Base-by-base conservation (phyloP, 1,140 invertebrate species). In the Anoplophora glabripennis region DNA sequence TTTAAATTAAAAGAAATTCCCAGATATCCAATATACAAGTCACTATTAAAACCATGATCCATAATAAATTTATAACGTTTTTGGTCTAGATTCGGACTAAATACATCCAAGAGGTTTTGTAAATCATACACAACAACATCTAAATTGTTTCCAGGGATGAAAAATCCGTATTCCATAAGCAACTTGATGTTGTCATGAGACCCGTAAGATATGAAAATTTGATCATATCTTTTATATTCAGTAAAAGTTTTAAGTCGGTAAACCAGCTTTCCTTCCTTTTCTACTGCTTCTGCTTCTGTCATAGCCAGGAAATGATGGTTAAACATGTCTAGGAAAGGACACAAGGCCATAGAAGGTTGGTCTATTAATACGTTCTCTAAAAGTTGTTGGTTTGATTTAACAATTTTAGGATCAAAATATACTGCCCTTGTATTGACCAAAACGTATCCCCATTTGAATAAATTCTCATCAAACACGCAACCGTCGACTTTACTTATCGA, bases 161-260 rank as follows among this genome's bases (percentile, higher is more conserved):
- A 81, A 74, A 92, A 92, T 0, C 90, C 90, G 75, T 92, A 92
- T 58, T 92, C 86, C 0, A 83, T 69, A 48, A 88, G 81, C 3
- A 92, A 75, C 64, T 85, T 85, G 1, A 78, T 63, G 76, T 87
- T 92, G 53, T 82, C 77, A 71, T 90, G 84, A 8, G 81, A 69
- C 3, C 89, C 89, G 72, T 92, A 92, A 60, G 83, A 88, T 42
- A 92, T 90, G 68, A 88, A 90, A 52, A 89, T 80, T 77, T 91
- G 84, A 11, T 82, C 74, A 63, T 81, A 78, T 60, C 79, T 77
- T 17, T 73, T 63, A 56, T 81, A 82, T 3, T 67, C 56, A 34
- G 64, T 73, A 33, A 72, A 61, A 1, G 84, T 81, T 56, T 68
- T 68, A 36, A 88, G 81, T 61, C 80, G 75, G 75, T 84, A 86